phyloP scores from a whole-genome alignment of 2,113 vertebrate species.

The Notothenia coriiceps region DNA sequence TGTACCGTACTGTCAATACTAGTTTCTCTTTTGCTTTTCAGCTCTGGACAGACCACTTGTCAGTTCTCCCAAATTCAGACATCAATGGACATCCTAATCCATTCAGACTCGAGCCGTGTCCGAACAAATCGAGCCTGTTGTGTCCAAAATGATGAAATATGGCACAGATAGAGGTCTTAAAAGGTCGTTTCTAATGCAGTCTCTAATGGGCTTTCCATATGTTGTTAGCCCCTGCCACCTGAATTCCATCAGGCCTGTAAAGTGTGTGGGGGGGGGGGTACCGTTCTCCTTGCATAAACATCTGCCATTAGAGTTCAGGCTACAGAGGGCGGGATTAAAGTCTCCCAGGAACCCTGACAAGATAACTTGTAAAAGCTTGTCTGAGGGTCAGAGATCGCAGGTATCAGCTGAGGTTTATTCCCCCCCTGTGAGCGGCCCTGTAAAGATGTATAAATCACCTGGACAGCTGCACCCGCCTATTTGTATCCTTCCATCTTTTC shows the following conservation, averaged over 20 bases:
- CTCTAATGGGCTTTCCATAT: conserved; percentile 70
- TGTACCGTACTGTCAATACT: too few species aligned
- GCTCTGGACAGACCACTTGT: background rate
- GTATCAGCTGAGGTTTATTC: conserved; percentile 62
- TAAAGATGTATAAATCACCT: conserved; percentile 75
- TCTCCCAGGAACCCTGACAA: conserved; percentile 71
- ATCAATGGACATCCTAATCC: conserved; percentile 50
- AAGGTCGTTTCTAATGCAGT: conserved; percentile 72
- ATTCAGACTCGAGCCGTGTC: conserved; percentile 27
- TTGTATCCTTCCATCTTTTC: conserved; percentile 60
- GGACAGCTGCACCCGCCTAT: conserved; percentile 49
- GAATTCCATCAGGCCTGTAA: conserved; percentile 72
- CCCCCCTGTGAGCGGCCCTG: too few species aligned
- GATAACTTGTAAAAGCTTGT: conserved; percentile 75
- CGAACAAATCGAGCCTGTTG: conserved; percentile 20
- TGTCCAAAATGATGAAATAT: conserved; percentile 65
- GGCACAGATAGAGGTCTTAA: conserved; percentile 47
- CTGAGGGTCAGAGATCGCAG: conserved; percentile 70
- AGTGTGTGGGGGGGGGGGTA: conserved; percentile 46
- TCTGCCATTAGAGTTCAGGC: conserved; percentile 65
- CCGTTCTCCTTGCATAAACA: conserved; percentile 68
- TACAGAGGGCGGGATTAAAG: conserved; percentile 54
- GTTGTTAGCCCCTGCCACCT: conserved; percentile 65
- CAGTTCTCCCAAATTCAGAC: conserved; percentile 48
- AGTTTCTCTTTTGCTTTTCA: conserved; percentile 12